Percentiles rank a stretch among this genome's conserved stretches.
Conservation (phyloP, 2,113 vertebrate genomes). For the Fregetta grallaria region DNA sequence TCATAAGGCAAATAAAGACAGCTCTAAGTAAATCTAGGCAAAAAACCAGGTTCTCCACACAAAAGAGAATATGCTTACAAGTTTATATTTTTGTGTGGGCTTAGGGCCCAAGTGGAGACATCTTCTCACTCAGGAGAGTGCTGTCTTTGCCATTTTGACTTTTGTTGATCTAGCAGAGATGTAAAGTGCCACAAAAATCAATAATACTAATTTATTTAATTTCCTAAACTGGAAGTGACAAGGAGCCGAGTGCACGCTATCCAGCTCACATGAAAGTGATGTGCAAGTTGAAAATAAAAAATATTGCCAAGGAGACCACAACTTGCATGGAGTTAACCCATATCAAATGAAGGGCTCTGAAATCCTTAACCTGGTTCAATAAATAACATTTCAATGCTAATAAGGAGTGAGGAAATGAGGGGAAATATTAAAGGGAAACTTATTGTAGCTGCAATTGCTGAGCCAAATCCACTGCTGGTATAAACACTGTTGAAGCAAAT, state of each 20-base stretch:
- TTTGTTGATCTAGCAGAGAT: background rate
- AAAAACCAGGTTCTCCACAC: fast-evolving
- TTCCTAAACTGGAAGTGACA: conserved; percentile 50
- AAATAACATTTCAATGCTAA: conserved; percentile 6
- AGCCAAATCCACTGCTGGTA: background rate
- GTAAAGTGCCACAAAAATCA: conserved; percentile 20
- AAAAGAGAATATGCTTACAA: background rate
- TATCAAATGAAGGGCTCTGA: background rate
- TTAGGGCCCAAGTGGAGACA: background rate
- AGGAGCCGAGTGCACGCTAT: background rate
- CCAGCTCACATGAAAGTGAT: conserved; percentile 19
- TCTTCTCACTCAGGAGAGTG: background rate
- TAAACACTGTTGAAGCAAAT: background rate
- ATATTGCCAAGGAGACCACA: background rate
- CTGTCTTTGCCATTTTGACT: background rate
- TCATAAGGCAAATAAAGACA: background rate
- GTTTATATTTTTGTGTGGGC: background rate
- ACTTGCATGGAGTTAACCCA: background rate
- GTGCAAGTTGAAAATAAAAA: conserved; percentile 24
- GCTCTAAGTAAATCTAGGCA: background rate
- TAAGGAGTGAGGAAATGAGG: background rate
- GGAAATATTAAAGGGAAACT: background rate
- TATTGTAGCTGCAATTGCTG: background rate
- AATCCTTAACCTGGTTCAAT: background rate
- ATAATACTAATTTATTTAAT: conserved; percentile 60